Evolutionary conservation across 2,113 vertebrate species (phyloP), one percentile per base, ranked within the genome.

Genomic region (Anoplopoma fimbria): DNA sequence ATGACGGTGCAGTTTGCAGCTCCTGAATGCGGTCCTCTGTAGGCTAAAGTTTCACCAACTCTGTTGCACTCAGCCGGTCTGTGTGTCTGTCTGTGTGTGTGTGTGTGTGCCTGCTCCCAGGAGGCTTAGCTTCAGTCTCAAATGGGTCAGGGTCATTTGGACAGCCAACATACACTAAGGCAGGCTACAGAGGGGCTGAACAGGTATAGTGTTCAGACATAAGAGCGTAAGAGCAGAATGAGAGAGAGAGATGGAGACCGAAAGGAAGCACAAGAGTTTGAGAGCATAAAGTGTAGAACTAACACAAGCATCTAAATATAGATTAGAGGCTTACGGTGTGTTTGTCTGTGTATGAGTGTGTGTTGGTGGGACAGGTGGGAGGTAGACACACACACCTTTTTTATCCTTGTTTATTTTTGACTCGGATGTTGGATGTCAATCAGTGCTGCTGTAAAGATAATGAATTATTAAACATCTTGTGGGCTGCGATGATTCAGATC

Each of bases 11-110:
- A 88, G 79, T 88, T 92, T 91, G 81, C 72, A 13, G 78, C 84
- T 75, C 76, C 84, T 92, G 87, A 93, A 91, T 92, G 86, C 76
- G 61, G 49, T 90, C 82, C 87, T 90, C 90, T 95, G 82, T 86
- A 64, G 80, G 91, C 81, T 95, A 78, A 87, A 73, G 92, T 94
- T 95, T 93, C 94, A 0, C 79, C 84, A 76, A 71, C 81, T 75
- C 69, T 58, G 53, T 75, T 68, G 69, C 73, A 65, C 75, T 75
- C 61, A 74, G 81, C 31, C 62, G 9, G 71, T 49, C 67, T 58
- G 70, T 79, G n/a, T 83, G 77, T 80, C 31, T 69, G 79, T 78
- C 68, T 65, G 45, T 42, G 10, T 42, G 40, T 42, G 40, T 58
- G 55, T 58, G 55, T 58, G 25, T 29, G 25, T 29, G 55, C 27